These are phyloP conservation scores for Lacerta viridis DNA, from an alignment of 2,797 vertebrate genomes.

Conservation along the genomic window DNA sequence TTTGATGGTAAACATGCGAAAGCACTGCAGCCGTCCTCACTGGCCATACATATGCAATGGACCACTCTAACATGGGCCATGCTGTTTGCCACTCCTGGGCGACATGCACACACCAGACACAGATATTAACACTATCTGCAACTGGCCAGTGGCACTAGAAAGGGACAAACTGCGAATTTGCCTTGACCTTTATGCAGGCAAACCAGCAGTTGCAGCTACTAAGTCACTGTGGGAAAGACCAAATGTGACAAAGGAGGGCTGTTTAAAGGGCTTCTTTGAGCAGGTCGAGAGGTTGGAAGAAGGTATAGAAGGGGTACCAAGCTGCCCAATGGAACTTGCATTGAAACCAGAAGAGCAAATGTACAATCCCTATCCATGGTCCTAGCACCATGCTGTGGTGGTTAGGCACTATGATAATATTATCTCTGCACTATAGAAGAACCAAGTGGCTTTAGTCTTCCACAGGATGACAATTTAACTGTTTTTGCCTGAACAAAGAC, in stretches of 20 bases:
- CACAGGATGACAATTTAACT: neutral
- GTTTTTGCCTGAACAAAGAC: neutral
- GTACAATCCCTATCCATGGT: neutral
- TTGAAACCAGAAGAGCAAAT: neutral
- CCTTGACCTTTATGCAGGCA: neutral
- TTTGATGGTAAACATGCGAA: slow-evolving; percentile 52
- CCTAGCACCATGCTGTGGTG: neutral
- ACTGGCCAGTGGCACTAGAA: neutral
- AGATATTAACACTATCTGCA: neutral
- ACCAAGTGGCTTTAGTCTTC: neutral
- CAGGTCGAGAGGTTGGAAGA: neutral
- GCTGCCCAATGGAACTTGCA: neutral
- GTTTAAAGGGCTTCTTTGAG: neutral
- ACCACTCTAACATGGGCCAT: slow-evolving; percentile 2
- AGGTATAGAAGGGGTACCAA: neutral
- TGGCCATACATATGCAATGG: slow-evolving; percentile 8
- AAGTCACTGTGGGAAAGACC: accelerated
- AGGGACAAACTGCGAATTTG: neutral
- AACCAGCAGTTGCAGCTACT: neutral
- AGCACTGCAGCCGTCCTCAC: slow-evolving; percentile 30
- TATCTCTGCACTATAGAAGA: neutral
- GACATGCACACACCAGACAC: neutral
- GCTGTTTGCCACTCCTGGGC: neutral
- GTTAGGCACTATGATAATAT: neutral
- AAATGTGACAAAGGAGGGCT: neutral